A percentile compares a stretch with the other conserved stretches of the same genome.
phyloP scores from a whole-genome alignment of 2,113 vertebrate genomes.

The Symphodus melops region DNA sequence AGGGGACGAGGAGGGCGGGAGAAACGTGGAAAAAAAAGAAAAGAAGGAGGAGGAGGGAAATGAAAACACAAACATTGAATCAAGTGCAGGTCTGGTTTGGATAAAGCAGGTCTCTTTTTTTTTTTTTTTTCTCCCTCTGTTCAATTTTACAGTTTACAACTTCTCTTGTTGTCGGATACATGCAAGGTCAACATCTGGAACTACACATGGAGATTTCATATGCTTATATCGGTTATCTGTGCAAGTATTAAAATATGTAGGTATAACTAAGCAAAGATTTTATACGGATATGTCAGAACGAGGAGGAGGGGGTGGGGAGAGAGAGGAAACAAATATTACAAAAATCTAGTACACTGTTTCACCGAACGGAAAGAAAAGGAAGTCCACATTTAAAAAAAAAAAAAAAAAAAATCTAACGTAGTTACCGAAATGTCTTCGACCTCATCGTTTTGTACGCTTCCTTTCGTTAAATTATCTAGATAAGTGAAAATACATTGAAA shows the following conservation, averaged over 20 bases:
- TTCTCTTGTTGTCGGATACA: conserved; percentile 83
- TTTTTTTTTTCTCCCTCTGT: conserved; percentile 60
- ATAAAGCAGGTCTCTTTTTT: conserved; percentile 78
- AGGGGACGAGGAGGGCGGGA: conserved; percentile 35
- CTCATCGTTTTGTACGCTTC: conserved; percentile 73
- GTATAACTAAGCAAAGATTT: conserved; percentile 80
- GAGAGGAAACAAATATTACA: conserved; percentile 61
- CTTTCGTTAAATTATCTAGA: conserved; percentile 69
- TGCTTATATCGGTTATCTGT: conserved; percentile 85
- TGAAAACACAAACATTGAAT: conserved; percentile 65
- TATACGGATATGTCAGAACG: conserved; percentile 83
- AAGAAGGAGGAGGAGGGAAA: conserved; percentile 66
- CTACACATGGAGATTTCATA: conserved; percentile 87
- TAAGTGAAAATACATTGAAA: conserved; percentile 86
- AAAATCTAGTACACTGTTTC: conserved; percentile 80
- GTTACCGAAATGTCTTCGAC: conserved; percentile 89
- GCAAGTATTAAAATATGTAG: conserved; percentile 87
- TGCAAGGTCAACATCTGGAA: conserved; percentile 86
- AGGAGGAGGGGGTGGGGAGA: conserved; percentile 27
- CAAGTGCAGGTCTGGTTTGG: conserved; percentile 89
- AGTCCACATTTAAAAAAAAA: conserved; percentile 78
- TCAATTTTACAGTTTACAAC: conserved; percentile 80
- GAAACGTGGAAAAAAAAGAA: conserved; percentile 53
- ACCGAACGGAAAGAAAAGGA: conserved; percentile 66
- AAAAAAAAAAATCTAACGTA: conserved; percentile 78